A percentile compares a stretch with the other conserved stretches of the same genome.
These are phyloP conservation scores for Saturnia pavonia DNA, from an alignment of 2,888 invertebrate species.

Conservation along the genomic window DNA sequence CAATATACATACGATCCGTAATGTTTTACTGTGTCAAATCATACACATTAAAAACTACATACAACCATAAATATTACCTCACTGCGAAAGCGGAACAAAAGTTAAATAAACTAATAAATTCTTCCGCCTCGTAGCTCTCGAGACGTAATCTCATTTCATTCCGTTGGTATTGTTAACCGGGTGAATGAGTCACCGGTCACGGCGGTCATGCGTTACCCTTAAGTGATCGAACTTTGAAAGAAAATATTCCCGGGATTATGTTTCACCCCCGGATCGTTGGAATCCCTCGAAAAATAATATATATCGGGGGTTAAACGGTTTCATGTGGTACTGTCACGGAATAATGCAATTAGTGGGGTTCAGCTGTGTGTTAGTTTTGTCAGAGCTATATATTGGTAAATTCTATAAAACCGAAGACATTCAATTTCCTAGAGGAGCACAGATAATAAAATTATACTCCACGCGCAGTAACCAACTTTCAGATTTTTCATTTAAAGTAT, in stretches of 20 bases:
- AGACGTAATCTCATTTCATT: neutral
- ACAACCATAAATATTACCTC: neutral
- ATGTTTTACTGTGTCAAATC: too few species aligned
- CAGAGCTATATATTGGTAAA: too few species aligned
- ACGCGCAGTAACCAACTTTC: too few species aligned
- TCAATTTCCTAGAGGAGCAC: too few species aligned
- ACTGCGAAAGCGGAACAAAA: neutral
- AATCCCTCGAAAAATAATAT: neutral
- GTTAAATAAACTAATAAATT: slow-evolving; percentile 1
- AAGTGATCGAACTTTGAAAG: neutral
- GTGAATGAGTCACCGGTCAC: neutral
- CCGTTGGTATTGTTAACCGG: neutral
- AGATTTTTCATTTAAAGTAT: too few species aligned
- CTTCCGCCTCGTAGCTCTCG: neutral
- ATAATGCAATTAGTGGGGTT: slow-evolving; percentile 2
- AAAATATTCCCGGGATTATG: slow-evolving; percentile 1
- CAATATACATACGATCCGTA: too few species aligned
- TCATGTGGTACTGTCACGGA: neutral
- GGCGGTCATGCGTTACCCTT: neutral
- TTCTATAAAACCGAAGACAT: too few species aligned
- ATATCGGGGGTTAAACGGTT: slow-evolving; percentile 14
- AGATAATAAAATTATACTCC: too few species aligned
- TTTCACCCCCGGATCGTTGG: neutral
- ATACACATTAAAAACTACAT: neutral
- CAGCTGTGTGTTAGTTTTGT: neutral